These are phyloP conservation scores for Tragulus kanchil DNA, from an alignment of 2,113 vertebrate species.

Conservation along the genomic window DNA sequence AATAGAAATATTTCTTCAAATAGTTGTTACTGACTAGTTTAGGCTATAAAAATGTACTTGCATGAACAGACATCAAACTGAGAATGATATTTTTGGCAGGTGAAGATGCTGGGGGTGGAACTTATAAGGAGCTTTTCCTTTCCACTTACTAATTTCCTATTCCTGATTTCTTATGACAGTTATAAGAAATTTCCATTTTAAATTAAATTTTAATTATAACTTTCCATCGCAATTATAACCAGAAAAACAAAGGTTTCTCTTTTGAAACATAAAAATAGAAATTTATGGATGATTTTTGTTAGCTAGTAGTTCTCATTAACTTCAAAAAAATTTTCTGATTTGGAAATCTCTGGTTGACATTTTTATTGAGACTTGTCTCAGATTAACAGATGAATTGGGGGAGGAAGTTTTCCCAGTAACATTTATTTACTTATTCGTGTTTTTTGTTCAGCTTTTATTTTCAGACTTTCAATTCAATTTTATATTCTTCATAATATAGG, in stretches of 20 bases:
- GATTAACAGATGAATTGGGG: background rate
- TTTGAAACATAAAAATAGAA: background rate
- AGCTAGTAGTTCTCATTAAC: background rate
- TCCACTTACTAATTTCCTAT: background rate
- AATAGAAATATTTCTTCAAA: too few relatives aligned
- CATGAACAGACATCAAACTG: background rate
- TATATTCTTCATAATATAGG: background rate
- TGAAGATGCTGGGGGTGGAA: background rate
- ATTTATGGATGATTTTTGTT: background rate
- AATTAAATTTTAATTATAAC: background rate
- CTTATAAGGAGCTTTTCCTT: background rate
- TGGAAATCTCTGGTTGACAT: background rate
- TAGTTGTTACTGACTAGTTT: too few relatives aligned
- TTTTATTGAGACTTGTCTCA: background rate
- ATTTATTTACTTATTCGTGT: background rate
- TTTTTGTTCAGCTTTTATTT: conserved; percentile 1
- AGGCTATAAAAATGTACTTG: background rate
- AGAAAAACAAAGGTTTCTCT: conserved; percentile 20
- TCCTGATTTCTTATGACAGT: background rate
- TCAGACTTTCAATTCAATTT: background rate
- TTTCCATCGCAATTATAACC: background rate
- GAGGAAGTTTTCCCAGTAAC: background rate
- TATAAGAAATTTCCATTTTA: background rate
- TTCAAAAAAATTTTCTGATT: background rate
- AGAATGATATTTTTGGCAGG: background rate